These are phyloP conservation scores for Andrena dorsata DNA, from an alignment of 2,888 invertebrate species.

Conservation along the genomic window DNA sequence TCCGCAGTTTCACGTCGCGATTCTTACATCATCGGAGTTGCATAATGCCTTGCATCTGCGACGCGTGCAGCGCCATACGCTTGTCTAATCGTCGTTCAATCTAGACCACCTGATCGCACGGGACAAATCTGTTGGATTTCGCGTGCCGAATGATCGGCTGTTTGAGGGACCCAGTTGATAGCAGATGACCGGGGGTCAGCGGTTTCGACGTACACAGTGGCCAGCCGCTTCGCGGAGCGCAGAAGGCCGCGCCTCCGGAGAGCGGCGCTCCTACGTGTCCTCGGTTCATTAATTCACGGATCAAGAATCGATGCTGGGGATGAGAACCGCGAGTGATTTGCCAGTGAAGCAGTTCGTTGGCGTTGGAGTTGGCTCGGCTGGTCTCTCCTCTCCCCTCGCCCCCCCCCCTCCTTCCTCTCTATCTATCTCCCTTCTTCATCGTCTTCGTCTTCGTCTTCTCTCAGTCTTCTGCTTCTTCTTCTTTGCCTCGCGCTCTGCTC, in stretches of 20 bases:
- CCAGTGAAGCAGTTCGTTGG: constrained; percentile 82
- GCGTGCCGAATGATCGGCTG: neutral
- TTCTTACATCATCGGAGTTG: constrained; percentile 68
- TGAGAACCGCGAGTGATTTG: constrained; percentile 83
- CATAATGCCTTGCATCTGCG: constrained; percentile 57
- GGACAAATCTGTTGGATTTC: constrained; percentile 3
- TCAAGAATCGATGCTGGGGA: constrained; percentile 68
- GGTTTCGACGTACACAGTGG: constrained; percentile 2
- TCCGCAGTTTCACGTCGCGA: constrained; percentile 46
- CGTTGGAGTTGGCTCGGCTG: constrained; percentile 81
- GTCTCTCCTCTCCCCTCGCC: constrained; percentile 71
- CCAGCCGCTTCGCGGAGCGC: neutral
- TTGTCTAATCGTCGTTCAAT: constrained; percentile 43
- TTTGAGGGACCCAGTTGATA: constrained; percentile 1
- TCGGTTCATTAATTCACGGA: constrained; percentile 58
- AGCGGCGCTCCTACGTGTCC: constrained; percentile 44
- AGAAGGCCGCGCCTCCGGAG: constrained; percentile 43
- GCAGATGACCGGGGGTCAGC: no score
- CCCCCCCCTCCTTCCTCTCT: constrained; percentile 47
- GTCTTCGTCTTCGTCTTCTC: constrained; percentile 41
- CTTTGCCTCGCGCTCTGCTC: constrained; percentile 56
- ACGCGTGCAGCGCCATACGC: constrained; percentile 50
- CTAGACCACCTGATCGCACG: constrained; percentile 3
- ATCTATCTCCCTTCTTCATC: constrained; percentile 33
- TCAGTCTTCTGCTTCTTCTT: constrained; percentile 51